These are phyloP conservation scores for Ctenicera cuprea DNA, from an alignment of 2,888 invertebrate genomes.

Conservation along the genomic window DNA sequence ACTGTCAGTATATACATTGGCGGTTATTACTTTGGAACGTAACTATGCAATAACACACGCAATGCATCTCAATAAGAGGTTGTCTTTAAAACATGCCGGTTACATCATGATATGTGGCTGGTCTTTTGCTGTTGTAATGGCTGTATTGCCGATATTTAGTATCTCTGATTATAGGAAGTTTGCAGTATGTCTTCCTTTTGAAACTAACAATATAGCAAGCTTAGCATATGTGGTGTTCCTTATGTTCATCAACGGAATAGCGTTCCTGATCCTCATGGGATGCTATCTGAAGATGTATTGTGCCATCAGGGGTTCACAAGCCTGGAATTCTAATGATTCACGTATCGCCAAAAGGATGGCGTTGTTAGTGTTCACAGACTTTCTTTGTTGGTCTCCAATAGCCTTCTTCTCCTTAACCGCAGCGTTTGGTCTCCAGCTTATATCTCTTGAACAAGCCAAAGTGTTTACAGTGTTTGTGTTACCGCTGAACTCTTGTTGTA, in stretches of 20 bases:
- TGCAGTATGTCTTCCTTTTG: constrained; percentile 97
- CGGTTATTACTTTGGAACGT: constrained; percentile 96
- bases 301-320: constrained; percentile 96
- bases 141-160: constrained; percentile 91
- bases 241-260: constrained; percentile 94
- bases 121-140: constrained; percentile 91
- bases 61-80: constrained; percentile 95
- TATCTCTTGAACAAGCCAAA: constrained; percentile 96
- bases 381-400: constrained; percentile 98
- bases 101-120: constrained; percentile 96
- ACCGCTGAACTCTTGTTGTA: constrained; percentile 97
- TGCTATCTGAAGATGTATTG: constrained; percentile 99
- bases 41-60: constrained; percentile 99
- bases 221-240: constrained; percentile 92
- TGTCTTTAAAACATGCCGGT: constrained; percentile 93
- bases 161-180: constrained; percentile 97
- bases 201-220: constrained; percentile 85
- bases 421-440: constrained; percentile 91
- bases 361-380: constrained; percentile 96
- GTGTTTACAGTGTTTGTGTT: constrained; percentile 96
- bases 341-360: constrained; percentile 98
- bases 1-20: constrained; percentile 95
- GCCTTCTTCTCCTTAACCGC: constrained; percentile 97
- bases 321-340: constrained; percentile 98
- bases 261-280: constrained; percentile 95